phyloP scores from a whole-genome alignment of 2,888 invertebrate genomes.

The Branchipolynoe longqiensis region DNA sequence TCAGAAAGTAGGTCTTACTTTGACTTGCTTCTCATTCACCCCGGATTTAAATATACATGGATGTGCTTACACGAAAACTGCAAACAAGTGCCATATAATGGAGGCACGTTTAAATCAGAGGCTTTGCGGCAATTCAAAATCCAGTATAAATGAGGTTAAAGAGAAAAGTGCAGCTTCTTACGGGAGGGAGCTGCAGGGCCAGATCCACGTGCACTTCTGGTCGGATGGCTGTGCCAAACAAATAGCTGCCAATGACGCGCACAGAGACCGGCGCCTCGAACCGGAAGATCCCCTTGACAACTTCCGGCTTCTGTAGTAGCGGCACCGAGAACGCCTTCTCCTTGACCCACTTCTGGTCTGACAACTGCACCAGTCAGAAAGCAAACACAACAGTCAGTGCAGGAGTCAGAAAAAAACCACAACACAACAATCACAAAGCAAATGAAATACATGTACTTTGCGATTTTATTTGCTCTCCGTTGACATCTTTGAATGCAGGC shows the following conservation, averaged over 20 bases:
- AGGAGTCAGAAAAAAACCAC: too few relatives aligned
- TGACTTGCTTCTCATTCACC: too few relatives aligned
- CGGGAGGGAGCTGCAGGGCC: constrained; percentile 88
- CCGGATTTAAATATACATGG: too few relatives aligned
- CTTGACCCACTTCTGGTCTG: constrained; percentile 77
- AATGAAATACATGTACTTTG: too few relatives aligned
- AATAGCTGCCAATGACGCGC: constrained; percentile 87
- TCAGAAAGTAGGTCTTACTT: too few relatives aligned
- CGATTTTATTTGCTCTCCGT: too few relatives aligned
- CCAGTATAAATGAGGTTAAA: neutral
- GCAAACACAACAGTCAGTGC: neutral
- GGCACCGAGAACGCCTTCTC: constrained; percentile 85
- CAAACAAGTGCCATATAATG: too few relatives aligned
- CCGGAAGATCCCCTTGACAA: constrained; percentile 84
- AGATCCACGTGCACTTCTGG: constrained; percentile 87
- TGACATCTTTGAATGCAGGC: too few relatives aligned
- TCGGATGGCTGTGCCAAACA: constrained; percentile 86
- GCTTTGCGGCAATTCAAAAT: too few relatives aligned
- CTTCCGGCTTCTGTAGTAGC: constrained; percentile 82
- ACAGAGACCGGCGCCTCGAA: constrained; percentile 87
- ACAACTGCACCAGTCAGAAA: constrained; percentile 72
- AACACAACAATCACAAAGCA: too few relatives aligned
- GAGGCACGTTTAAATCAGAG: too few relatives aligned
- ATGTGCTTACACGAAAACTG: too few relatives aligned
- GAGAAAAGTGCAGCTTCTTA: constrained; percentile 67